phyloP scores from a whole-genome alignment of 2,888 invertebrate species.

The Maniola hyperantus region DNA sequence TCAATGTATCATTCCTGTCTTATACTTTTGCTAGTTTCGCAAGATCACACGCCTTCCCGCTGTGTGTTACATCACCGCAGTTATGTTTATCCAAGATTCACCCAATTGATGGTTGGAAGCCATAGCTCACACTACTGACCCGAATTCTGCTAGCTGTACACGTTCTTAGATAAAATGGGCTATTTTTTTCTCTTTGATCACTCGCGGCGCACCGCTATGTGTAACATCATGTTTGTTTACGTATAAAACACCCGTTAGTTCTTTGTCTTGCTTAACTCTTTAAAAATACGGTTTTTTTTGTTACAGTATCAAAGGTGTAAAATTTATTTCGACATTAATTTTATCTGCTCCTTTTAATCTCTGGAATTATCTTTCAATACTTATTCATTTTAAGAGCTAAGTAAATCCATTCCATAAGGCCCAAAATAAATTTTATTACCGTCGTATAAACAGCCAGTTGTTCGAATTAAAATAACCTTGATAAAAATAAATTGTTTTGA shows the following conservation, averaged over 20 bases:
- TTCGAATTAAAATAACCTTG: slow-evolving; percentile 15
- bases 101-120: slow-evolving; percentile 65
- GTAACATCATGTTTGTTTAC: slow-evolving; percentile 23
- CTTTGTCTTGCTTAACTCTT: slow-evolving; percentile 1
- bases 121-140: slow-evolving; percentile 74
- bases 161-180: slow-evolving; percentile 36
- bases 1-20: slow-evolving; percentile 58
- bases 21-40: slow-evolving; percentile 62
- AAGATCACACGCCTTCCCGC: slow-evolving; percentile 57
- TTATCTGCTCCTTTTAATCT: background rate
- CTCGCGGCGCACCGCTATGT: slow-evolving; percentile 18
- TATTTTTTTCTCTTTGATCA: slow-evolving; percentile 45
- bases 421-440: slow-evolving; percentile 8
- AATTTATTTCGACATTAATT: background rate
- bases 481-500: slow-evolving; percentile 18
- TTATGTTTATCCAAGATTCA: slow-evolving; percentile 66
- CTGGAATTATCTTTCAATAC: background rate
- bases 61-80: slow-evolving; percentile 65
- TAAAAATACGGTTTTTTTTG: slow-evolving; percentile 9
- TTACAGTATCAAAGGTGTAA: background rate
- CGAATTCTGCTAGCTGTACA: slow-evolving; percentile 66
- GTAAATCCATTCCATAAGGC: background rate
- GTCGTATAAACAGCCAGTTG: slow-evolving; percentile 1
- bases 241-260: slow-evolving; percentile 11
- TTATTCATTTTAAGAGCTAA: background rate